These are phyloP conservation scores for Uria aalge DNA, from an alignment of 2,113 vertebrate genomes.

Conservation along the genomic window DNA sequence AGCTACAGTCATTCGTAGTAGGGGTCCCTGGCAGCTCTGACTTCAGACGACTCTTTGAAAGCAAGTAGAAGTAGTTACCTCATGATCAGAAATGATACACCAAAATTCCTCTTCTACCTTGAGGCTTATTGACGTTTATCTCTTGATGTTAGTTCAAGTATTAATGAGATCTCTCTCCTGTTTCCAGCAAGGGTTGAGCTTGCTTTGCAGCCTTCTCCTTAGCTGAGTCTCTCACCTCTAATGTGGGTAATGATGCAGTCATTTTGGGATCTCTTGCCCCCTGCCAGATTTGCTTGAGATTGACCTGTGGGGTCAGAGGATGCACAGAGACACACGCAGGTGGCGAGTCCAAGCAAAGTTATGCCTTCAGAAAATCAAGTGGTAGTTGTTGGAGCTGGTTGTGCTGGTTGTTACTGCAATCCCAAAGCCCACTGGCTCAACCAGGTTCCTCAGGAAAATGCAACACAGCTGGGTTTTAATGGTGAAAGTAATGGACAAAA, in stretches of 20 bases:
- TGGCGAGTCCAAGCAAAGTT: not conserved
- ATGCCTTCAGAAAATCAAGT: not conserved
- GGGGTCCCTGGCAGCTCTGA: not conserved
- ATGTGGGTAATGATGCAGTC: rapidly evolving
- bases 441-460: not conserved
- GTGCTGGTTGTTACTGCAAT: not conserved
- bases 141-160: not conserved
- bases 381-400: not conserved
- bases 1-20: rapidly evolving
- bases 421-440: not conserved
- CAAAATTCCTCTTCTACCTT: not conserved
- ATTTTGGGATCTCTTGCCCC: not conserved
- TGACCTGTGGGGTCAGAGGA: not conserved
- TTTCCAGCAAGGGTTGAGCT: not conserved
- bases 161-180: not conserved
- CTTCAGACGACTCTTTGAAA: not conserved
- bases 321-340: not conserved
- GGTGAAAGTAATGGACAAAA: not conserved
- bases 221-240: not conserved
- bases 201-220: not conserved
- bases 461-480: not conserved
- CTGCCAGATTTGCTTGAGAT: not conserved
- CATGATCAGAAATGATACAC: not conserved
- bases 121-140: not conserved
- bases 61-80: not conserved